These are phyloP conservation scores for Plebejus argus DNA, from an alignment of 2,888 invertebrate species.

Conservation along the genomic window DNA sequence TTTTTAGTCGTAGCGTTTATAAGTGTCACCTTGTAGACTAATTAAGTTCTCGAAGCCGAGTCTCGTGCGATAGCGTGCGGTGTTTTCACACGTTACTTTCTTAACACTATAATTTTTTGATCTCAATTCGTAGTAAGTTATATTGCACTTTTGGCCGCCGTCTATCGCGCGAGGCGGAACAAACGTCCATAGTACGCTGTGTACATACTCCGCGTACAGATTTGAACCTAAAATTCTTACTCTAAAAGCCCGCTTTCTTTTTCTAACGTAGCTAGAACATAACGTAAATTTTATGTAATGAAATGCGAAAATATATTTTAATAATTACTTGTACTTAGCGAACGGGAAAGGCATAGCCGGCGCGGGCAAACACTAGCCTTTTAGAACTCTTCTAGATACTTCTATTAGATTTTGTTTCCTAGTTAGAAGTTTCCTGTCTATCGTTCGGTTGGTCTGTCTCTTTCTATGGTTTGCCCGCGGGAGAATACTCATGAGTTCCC, in stretches of 20 bases:
- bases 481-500: slow-evolving; percentile 69
- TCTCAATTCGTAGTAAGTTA: slow-evolving; percentile 52
- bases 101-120: slow-evolving; percentile 49
- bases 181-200: slow-evolving; percentile 81
- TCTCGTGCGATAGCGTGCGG: slow-evolving; percentile 57
- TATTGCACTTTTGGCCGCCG: slow-evolving; percentile 49
- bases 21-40: slow-evolving; percentile 77
- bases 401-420: slow-evolving; percentile 39
- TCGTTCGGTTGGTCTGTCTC: slow-evolving; percentile 44
- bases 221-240: slow-evolving; percentile 74
- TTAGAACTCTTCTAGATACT: slow-evolving; percentile 52
- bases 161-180: slow-evolving; percentile 60
- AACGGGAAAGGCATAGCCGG: slow-evolving; percentile 75
- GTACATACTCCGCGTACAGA: slow-evolving; percentile 79
- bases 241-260: slow-evolving; percentile 75
- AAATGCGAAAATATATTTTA: slow-evolving; percentile 81
- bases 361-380: slow-evolving; percentile 68
- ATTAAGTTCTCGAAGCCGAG: slow-evolving; percentile 73
- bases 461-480: slow-evolving; percentile 68
- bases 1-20: slow-evolving; percentile 75
- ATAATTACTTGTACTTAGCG: slow-evolving; percentile 80
- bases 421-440: slow-evolving; percentile 36
- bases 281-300: slow-evolving; percentile 81
- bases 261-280: slow-evolving; percentile 79
- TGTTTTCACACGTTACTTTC: slow-evolving; percentile 43